Conservation (phyloP, 2,797 vertebrate species). For the Poecilia gillii region DNA sequence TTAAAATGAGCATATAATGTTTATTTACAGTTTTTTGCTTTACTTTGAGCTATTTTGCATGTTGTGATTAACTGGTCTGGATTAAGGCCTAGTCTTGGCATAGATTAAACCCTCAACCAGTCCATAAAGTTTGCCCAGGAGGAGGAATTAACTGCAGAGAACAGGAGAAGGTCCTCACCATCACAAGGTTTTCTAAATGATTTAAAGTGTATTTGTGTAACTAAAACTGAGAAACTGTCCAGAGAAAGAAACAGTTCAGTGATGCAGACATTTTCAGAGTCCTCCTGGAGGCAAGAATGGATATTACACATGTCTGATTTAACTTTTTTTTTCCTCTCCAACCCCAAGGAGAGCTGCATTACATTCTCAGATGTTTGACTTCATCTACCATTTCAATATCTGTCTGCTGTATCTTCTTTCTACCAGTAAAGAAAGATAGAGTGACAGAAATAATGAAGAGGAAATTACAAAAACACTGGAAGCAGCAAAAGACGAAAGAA, state of each 20-base stretch:
- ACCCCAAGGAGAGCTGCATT: neutral
- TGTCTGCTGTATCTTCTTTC: neutral
- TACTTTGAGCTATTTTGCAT: neutral
- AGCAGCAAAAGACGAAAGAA: neutral
- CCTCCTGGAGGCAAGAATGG: neutral
- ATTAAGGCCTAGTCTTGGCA: neutral
- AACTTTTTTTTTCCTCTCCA: neutral
- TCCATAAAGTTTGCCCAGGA: neutral
- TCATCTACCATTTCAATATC: neutral
- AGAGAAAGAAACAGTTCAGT: neutral
- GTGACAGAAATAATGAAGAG: neutral
- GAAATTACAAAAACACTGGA: neutral
- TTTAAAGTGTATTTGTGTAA: neutral
- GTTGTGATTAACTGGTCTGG: neutral
- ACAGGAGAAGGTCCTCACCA: neutral
- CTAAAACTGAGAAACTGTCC: constrained; percentile 17
- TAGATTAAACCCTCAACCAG: neutral
- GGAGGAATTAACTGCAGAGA: neutral
- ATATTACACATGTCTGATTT: neutral
- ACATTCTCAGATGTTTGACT: neutral
- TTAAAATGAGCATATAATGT: neutral
- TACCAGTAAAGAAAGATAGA: neutral
- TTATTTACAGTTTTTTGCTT: neutral
- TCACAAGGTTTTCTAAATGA: neutral
- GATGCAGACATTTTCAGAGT: neutral